These are phyloP conservation scores for Caenorhabditis remanei DNA, from an alignment of 1,140 invertebrate genomes.

Conservation along the genomic window DNA sequence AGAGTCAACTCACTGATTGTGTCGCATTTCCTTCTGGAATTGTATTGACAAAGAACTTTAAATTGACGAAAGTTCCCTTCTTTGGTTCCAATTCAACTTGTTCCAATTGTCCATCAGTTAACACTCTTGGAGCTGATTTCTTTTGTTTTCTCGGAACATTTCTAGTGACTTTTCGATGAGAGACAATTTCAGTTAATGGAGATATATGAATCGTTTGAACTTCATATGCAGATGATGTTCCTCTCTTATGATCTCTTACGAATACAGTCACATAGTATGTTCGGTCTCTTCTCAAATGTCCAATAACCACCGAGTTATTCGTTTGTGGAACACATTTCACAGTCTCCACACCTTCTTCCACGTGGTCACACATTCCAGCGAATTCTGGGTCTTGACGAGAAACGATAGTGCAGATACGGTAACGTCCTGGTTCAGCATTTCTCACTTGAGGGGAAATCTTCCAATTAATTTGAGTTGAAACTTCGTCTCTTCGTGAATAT, in stretches of 20 bases:
- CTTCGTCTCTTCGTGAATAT: background rate
- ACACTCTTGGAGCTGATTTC: background rate
- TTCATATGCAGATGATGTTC: constrained; percentile 62
- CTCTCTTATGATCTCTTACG: constrained; percentile 59
- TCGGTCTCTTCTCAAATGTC: constrained; percentile 58
- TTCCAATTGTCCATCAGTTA: background rate
- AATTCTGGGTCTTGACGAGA: constrained; percentile 58
- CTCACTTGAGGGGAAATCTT: constrained; percentile 37
- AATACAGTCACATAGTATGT: constrained; percentile 66
- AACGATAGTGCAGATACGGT: constrained; percentile 64
- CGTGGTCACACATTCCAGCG: constrained; percentile 57
- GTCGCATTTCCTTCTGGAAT: background rate
- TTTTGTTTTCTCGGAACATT: constrained; percentile 38
- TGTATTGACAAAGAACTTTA: background rate
- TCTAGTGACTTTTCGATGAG: constrained; percentile 34
- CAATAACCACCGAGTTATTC: constrained; percentile 60
- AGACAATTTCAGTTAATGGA: background rate
- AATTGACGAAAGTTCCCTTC: constrained; percentile 28
- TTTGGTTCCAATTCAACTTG: constrained; percentile 26
- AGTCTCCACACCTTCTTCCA: constrained; percentile 63
- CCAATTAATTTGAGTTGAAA: constrained; percentile 24
- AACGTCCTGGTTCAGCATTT: constrained; percentile 57
- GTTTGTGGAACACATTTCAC: constrained; percentile 65
- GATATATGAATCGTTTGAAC: constrained; percentile 28
- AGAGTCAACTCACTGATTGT: background rate